Evolutionary conservation across 2,113 vertebrate genomes (phyloP).

Genomic region (Aspiorhynchus laticeps): DNA sequence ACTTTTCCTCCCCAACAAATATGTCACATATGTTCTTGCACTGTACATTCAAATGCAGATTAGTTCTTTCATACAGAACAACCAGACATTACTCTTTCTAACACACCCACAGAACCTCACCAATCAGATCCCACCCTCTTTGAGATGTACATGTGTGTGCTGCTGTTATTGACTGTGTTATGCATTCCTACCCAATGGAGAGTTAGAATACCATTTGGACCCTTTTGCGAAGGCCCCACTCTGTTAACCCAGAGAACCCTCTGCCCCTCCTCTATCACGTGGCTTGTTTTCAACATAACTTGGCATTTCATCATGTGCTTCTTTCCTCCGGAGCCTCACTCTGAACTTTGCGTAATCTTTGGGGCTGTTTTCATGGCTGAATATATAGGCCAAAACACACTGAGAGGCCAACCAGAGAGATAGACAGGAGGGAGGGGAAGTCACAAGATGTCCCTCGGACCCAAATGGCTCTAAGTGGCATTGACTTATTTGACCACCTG

Average conservation of each 20-base stretch:
- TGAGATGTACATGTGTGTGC: not conserved
- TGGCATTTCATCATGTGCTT: slow-evolving; percentile 69
- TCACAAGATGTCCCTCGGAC: slow-evolving; percentile 66
- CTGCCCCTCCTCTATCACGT: slow-evolving; percentile 46
- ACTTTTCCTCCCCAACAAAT: not conserved
- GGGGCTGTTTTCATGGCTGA: slow-evolving; percentile 55
- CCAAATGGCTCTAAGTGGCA: slow-evolving; percentile 64
- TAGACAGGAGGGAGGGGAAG: slow-evolving; percentile 48
- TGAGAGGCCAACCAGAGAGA: not conserved
- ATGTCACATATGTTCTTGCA: not conserved
- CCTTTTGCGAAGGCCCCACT: slow-evolving; percentile 55
- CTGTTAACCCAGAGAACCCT: slow-evolving; percentile 62
- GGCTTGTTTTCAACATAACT: slow-evolving; percentile 70
- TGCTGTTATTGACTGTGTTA: slow-evolving; percentile 22
- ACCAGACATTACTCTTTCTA: not conserved
- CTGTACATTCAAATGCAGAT: not conserved
- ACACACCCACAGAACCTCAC: slow-evolving; percentile 39
- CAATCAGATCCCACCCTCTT: slow-evolving; percentile 45
- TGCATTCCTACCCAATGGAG: slow-evolving; percentile 38
- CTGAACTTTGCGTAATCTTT: slow-evolving; percentile 73
- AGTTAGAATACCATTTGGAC: slow-evolving; percentile 47
- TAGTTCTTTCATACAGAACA: not conserved
- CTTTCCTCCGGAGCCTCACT: slow-evolving; percentile 35
- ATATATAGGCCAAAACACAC: slow-evolving; percentile 57
- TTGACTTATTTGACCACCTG: slow-evolving; percentile 22